These are phyloP conservation scores for Dolichallabes microphthalmus DNA, from an alignment of 2,113 vertebrate genomes.

Conservation along the genomic window DNA sequence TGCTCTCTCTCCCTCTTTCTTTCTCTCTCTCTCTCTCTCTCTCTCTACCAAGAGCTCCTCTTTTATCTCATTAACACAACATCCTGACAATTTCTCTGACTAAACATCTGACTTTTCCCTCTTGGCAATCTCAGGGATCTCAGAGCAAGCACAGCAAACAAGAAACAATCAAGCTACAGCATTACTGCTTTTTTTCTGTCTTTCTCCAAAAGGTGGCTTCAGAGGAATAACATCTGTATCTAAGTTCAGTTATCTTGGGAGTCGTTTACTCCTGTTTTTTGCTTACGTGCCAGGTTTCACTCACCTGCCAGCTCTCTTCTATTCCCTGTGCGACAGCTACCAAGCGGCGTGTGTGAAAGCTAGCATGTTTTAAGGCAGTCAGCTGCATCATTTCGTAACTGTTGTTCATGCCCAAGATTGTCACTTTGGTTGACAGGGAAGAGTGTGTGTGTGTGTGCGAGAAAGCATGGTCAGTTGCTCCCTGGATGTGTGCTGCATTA, in stretches of 20 bases:
- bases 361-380: neutral
- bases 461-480: neutral
- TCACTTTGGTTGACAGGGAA: neutral
- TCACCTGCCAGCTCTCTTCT: neutral
- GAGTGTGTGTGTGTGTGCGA: neutral
- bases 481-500: neutral
- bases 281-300: neutral
- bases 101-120: slow-evolving; percentile 25
- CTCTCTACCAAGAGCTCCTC: slow-evolving; percentile 27
- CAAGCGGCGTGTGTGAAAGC: neutral
- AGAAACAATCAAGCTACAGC: neutral
- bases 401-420: neutral
- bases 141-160: neutral
- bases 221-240: neutral
- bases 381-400: neutral
- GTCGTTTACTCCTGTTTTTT: neutral
- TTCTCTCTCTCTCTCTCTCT: neutral
- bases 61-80: slow-evolving; percentile 40
- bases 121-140: slow-evolving; percentile 12
- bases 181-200: neutral
- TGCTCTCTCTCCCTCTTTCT: no score
- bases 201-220: neutral
- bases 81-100: slow-evolving; percentile 43
- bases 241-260: neutral
- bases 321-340: neutral